These are phyloP conservation scores for Pedionomus torquatus DNA, from an alignment of 2,113 vertebrate species.

Conservation along the genomic window DNA sequence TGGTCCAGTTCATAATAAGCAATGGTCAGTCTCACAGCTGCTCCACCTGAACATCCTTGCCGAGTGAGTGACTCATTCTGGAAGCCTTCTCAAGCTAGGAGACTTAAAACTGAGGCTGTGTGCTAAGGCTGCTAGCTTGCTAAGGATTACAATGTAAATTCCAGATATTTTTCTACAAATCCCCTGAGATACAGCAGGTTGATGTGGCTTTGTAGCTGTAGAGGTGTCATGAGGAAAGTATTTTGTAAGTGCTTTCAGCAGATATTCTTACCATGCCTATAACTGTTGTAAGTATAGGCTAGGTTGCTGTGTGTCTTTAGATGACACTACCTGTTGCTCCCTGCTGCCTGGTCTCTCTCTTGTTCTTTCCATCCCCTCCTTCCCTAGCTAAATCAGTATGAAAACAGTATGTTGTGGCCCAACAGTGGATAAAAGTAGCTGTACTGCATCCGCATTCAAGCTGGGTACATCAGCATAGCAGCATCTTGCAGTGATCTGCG, in stretches of 20 bases:
- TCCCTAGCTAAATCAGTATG: neutral
- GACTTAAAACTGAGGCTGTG: neutral
- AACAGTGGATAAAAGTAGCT: neutral
- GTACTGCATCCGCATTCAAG: neutral
- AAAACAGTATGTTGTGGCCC: neutral
- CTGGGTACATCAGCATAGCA: neutral
- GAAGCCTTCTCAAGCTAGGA: neutral
- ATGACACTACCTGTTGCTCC: neutral
- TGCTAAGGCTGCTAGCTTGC: neutral
- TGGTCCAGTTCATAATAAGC: fast-evolving
- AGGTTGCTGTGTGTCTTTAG: neutral
- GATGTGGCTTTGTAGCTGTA: neutral
- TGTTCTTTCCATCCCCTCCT: neutral
- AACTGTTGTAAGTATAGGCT: neutral
- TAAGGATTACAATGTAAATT: neutral
- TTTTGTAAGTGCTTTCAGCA: neutral
- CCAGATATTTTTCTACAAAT: neutral
- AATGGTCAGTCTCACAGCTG: neutral
- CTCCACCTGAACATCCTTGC: neutral
- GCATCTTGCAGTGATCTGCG: neutral
- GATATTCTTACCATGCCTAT: neutral
- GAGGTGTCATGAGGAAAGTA: neutral
- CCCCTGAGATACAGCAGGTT: neutral
- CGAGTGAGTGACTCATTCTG: neutral
- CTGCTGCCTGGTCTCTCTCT: neutral